Evolutionary conservation across 2,113 vertebrate genomes (phyloP), one percentile per base, ranked within the genome.

Genomic region (Bostrychus sinensis): DNA sequence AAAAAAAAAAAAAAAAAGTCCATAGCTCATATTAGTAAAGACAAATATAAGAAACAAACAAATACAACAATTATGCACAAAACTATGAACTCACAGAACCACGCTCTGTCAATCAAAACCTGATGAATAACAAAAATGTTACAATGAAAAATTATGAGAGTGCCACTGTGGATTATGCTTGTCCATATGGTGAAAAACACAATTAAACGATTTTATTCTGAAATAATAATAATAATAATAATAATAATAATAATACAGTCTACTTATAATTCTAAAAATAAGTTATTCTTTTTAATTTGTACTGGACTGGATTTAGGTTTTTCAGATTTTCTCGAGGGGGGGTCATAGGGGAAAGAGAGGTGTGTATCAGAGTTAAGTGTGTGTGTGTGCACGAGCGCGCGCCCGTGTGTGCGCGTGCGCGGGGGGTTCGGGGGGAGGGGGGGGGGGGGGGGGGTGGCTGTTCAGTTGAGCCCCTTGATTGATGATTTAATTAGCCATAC

Each of bases 401-500:
- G 46, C 30, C 5, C 2, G 25, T 16, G 50, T 28, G 48, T 25
- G 48, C 22, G 48, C 14, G 48, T 53, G 30, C 4, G n/a, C 2
- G 45, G 22, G 11, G 22, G 45, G 45, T 12, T 23, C 3, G 12
- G 28, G 11, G 28, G 25, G 6, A 19, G n/a, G 1, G 41, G n/a
- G 8, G 5, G 19, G 26, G 11, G 19, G 14, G 1, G 30, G 17
- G 91, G 91, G 93, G 93, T 92, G 93, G 91, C 89, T 19, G 43
- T 46, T 13, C 93, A 93, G 92, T 91, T 93, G 93, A 92, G 92
- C 92, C 92, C 62, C 94, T 94, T 95, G 95, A 97, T 94, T 96
- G 95, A 98, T 97, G 95, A 96, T 98, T 98, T 97, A 96, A 97
- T 98, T 96, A 97, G 94, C 94, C 94, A 93, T 94, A 94, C 93